Base-by-base conservation (phyloP, 2,113 vertebrate species). In the Copsychus sechellarum region DNA sequence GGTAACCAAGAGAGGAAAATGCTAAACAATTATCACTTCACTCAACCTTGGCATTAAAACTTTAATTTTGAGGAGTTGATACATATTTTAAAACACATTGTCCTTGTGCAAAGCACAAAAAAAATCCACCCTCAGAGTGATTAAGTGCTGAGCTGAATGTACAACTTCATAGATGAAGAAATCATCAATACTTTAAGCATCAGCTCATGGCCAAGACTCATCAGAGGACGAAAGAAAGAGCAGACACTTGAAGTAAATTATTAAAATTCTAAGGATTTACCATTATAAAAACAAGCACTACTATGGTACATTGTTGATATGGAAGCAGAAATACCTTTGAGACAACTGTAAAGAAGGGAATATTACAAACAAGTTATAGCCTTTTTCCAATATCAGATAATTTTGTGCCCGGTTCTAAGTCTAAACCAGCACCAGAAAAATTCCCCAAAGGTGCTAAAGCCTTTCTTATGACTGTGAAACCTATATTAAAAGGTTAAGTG, bases 281-380 rank as follows among this genome's bases (percentile, higher is more conserved):
- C 48, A 53, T 57, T 93, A 65, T 56, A 90, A 64, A 36, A 54
- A 57, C n/a, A 77, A 9, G 4, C 24, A 86, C 7, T 74, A 25
- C 38, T 64, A 31, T 51, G n/a, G 34, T 81, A 70, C 18, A 11
- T 11, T 47, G 67, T 73, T 88, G 74, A 80, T 67, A 94, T 25
- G 31, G 78, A 90, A 96, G 95, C 79, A 89, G 81, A 70, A 88
- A 83, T 33, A 91, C 16, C 8, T 83, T 81, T 61, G 40, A 93
- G 51, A 78, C 12, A 66, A 81, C 5, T 47, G 48, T 71, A 25
- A 79, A 64, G 31, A 51, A 14, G 25, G 14, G 23, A 81, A 40
- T 65, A 45, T 54, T 80, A 40, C 20, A 33, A 71, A 43, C 18
- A 79, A 74, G 11, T 48, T 82, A 28, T 0, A 62, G 40, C 15